Evolutionary conservation across 2,113 vertebrate genomes (phyloP).

Genomic region (Phrynocephalus versicolor): DNA sequence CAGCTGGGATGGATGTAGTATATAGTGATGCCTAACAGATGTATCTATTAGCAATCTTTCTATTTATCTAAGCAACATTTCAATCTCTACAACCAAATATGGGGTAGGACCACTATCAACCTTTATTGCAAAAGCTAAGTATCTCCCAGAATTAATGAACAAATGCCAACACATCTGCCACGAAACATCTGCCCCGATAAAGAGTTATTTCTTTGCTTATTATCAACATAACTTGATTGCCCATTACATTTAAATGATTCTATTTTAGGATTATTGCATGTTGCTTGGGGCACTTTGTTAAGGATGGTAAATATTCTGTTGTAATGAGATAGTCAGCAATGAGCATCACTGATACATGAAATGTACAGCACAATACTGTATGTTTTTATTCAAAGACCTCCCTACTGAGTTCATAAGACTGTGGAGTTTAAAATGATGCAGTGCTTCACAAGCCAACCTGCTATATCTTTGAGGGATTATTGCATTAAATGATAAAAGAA

Average conservation of each 20-base stretch:
- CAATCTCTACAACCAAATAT: neutral
- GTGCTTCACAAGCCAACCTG: neutral
- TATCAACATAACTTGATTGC: neutral
- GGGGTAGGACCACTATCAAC: neutral
- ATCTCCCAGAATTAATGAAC: neutral
- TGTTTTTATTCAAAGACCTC: neutral
- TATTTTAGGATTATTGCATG: neutral
- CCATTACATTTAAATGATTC: neutral
- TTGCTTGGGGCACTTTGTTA: neutral
- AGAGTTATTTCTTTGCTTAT: neutral
- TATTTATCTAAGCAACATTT: neutral
- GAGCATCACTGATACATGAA: neutral
- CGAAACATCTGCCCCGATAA: neutral
- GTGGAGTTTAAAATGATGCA: neutral
- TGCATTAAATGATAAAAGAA: neutral
- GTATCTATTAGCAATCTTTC: neutral
- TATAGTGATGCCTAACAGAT: neutral
- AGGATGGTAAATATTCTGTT: neutral
- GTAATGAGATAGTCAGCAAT: neutral
- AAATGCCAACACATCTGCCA: neutral
- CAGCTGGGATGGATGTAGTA: neutral
- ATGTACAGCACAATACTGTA: neutral
- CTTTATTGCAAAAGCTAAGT: neutral
- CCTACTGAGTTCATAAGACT: neutral
- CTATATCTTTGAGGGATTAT: neutral